Conservation (phyloP, 2,888 invertebrate genomes). For the Leptinotarsa juncta region DNA sequence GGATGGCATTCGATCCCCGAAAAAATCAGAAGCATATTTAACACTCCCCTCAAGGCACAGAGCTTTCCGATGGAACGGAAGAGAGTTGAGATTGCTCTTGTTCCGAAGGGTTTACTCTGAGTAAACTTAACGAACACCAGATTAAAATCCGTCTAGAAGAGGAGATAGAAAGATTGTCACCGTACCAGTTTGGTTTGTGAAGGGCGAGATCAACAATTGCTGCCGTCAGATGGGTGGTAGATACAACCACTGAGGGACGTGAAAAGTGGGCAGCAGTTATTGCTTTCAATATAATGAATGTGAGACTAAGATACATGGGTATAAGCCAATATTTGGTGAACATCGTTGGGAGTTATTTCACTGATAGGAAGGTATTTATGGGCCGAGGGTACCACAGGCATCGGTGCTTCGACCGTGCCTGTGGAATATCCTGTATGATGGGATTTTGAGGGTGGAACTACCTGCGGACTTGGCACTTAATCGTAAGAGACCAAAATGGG, state of each 20-base stretch:
- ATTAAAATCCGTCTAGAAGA: neutral
- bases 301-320: neutral
- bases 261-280: neutral
- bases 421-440: too few relatives aligned
- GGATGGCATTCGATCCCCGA: constrained; percentile 10
- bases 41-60: neutral
- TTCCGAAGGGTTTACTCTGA: constrained; percentile 3
- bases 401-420: neutral
- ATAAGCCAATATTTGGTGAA: neutral
- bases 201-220: constrained; percentile 3
- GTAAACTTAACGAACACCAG: neutral
- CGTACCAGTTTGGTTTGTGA: constrained; percentile 18
- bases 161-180: neutral
- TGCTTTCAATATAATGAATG: neutral
- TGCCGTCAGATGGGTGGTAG: neutral
- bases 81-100: constrained; percentile 5
- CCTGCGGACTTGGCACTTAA: constrained; percentile 23
- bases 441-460: neutral
- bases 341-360: neutral
- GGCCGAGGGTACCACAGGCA: constrained; percentile 2
- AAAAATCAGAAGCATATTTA: neutral
- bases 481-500: constrained; percentile 10
- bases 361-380: neutral
- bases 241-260: neutral
- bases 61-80: constrained; percentile 2